Evolutionary conservation across 2,888 invertebrate genomes (phyloP).

Genomic region (Hipparchia sbordonii): DNA sequence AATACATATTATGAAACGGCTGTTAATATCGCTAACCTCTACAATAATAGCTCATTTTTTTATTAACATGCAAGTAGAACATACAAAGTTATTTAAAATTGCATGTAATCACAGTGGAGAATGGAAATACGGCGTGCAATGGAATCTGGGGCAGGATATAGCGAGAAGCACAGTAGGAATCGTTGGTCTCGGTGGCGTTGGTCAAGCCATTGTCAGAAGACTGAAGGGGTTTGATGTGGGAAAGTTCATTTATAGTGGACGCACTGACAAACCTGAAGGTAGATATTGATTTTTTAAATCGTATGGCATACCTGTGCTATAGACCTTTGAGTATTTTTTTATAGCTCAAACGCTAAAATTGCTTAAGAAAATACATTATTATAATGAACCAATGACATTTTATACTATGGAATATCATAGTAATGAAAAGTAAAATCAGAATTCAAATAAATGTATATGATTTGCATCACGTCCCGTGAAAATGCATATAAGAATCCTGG

Average conservation of each 20-base stretch:
- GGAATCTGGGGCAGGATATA: conserved; percentile 91
- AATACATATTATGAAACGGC: no score
- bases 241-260: conserved; percentile 89
- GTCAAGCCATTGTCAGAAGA: conserved; percentile 88
- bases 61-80: neutral
- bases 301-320: no score
- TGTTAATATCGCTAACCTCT: neutral
- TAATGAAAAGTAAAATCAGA: no score
- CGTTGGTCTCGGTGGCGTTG: conserved; percentile 92
- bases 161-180: conserved; percentile 91
- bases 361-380: no score
- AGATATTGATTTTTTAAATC: conserved; percentile 4
- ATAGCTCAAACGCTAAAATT: no score
- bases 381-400: no score
- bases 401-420: no score
- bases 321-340: no score
- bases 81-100: neutral
- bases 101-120: conserved; percentile 72
- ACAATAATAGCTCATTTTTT: neutral
- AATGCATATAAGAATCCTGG: no score
- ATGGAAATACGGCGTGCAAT: conserved; percentile 87
- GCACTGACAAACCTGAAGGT: conserved; percentile 85
- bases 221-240: conserved; percentile 88
- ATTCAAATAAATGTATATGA: no score
- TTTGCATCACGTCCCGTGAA: no score